Conservation (phyloP, 1,140 invertebrate genomes). For the Drosophila nasuta region DNA sequence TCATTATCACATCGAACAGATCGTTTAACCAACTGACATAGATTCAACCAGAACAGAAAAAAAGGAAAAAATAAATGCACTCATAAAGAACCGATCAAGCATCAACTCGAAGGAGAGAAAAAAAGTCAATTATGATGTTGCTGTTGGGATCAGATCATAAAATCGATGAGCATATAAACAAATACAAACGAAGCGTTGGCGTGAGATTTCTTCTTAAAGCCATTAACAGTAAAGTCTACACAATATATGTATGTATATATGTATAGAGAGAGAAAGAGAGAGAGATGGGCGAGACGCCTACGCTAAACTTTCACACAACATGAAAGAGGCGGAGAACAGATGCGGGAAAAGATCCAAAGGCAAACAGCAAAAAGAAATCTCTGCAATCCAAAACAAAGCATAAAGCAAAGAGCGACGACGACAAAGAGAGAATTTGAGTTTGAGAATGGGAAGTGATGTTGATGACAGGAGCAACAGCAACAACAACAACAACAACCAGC, state of each 20-base stretch:
- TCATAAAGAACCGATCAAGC: constrained; percentile 21
- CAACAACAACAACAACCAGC: background rate
- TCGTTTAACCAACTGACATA: constrained; percentile 47
- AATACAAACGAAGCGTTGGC: constrained; percentile 30
- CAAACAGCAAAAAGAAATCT: constrained; percentile 31
- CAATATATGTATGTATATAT: background rate
- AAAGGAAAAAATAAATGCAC: background rate
- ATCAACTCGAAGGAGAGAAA: background rate
- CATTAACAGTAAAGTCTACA: constrained; percentile 37
- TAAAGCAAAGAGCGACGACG: background rate
- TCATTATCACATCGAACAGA: constrained; percentile 23
- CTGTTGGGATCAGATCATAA: constrained; percentile 26
- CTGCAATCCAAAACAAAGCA: constrained; percentile 10
- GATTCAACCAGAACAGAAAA: background rate
- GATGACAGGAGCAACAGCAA: constrained; percentile 5
- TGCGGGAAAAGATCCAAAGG: constrained; percentile 31
- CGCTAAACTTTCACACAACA: constrained; percentile 63
- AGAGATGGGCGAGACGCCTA: constrained; percentile 31
- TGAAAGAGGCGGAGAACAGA: constrained; percentile 18
- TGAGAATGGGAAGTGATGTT: background rate
- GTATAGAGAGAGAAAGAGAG: background rate
- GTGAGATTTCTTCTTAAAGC: constrained; percentile 42
- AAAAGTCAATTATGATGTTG: constrained; percentile 42
- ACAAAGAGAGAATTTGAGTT: background rate
- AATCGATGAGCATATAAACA: constrained; percentile 47